Evolutionary conservation across 2,113 vertebrate species (phyloP).

Genomic region (Macquaria ambigua): DNA sequence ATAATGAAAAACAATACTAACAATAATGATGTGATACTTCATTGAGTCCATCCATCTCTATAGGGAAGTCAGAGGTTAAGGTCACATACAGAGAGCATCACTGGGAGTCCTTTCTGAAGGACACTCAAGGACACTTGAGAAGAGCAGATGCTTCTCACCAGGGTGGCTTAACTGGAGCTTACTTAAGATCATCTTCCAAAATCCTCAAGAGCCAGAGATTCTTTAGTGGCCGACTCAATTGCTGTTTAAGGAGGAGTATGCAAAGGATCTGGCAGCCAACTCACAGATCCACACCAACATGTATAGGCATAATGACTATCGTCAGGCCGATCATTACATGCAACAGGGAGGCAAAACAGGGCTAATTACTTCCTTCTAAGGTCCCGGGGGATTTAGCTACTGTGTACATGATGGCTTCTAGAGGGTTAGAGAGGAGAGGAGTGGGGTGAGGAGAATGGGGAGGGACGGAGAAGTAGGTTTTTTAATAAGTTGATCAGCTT

Average conservation of each 20-base stretch:
- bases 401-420: constrained; percentile 51
- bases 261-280: constrained; percentile 44
- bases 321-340: constrained; percentile 69
- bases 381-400: constrained; percentile 46
- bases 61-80: neutral
- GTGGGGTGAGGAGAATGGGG: neutral
- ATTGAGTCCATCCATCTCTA: neutral
- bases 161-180: constrained; percentile 13
- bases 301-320: constrained; percentile 60
- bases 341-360: constrained; percentile 62
- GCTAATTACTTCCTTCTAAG: constrained; percentile 69
- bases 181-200: constrained; percentile 43
- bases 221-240: constrained; percentile 12
- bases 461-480: constrained; percentile 46
- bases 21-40: neutral
- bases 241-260: constrained; percentile 17
- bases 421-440: constrained; percentile 16
- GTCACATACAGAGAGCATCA: neutral
- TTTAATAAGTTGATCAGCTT: constrained; percentile 61
- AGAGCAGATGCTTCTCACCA: neutral
- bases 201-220: constrained; percentile 17
- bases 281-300: constrained; percentile 35
- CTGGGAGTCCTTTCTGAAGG: constrained; percentile 10
- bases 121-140: constrained; percentile 24
- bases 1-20: neutral